Evolutionary conservation across 2,888 invertebrate genomes (phyloP).

Genomic region (Zelleria hepariella): DNA sequence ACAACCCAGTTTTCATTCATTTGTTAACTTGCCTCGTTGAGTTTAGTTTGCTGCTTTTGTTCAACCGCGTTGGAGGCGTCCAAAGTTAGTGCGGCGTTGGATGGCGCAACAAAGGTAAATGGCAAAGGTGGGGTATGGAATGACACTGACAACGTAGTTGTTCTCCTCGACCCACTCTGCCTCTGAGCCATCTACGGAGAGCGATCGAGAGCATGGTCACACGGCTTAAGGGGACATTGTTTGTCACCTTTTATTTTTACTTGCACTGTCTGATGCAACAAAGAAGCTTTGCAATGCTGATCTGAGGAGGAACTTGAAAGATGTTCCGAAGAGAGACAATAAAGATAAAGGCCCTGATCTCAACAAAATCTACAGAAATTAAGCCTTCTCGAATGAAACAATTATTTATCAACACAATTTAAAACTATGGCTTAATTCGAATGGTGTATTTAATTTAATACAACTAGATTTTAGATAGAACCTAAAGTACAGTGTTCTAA

Average conservation of each 20-base stretch:
- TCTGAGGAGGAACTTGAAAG: neutral
- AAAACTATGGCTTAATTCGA: too few relatives aligned
- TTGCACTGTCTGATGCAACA: conserved; percentile 13
- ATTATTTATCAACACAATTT: too few relatives aligned
- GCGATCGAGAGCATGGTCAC: conserved; percentile 69
- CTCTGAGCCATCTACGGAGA: conserved; percentile 69
- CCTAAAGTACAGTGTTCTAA: neutral
- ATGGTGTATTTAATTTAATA: too few relatives aligned
- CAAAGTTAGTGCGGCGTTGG: neutral
- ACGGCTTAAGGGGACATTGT: conserved; percentile 58
- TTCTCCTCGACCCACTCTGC: conserved; percentile 70
- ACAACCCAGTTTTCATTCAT: conserved; percentile 9
- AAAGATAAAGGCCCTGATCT: neutral
- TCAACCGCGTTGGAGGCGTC: neutral
- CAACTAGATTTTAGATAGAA: too few relatives aligned
- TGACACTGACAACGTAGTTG: conserved; percentile 66
- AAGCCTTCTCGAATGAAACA: neutral
- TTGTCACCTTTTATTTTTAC: conserved; percentile 33
- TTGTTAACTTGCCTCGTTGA: neutral
- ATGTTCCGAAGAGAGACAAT: neutral
- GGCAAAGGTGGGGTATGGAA: conserved; percentile 3
- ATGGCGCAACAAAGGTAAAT: neutral
- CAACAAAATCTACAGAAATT: neutral
- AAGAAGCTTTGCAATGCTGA: conserved; percentile 5
- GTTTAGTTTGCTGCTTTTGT: conserved; percentile 20